These are phyloP conservation scores for Sparus aurata DNA, from an alignment of 2,797 vertebrate genomes.

Conservation along the genomic window DNA sequence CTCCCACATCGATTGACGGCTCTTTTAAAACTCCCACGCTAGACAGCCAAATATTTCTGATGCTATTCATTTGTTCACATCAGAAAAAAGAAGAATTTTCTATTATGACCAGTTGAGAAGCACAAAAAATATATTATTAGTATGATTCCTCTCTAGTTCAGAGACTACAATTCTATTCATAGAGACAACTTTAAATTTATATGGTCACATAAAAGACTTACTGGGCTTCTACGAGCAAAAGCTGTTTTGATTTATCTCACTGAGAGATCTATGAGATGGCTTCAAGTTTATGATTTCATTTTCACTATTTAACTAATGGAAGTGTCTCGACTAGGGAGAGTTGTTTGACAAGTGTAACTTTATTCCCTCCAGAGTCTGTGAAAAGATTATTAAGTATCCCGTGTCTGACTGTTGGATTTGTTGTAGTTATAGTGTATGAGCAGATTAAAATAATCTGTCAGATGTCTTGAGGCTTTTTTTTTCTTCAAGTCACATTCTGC, in stretches of 20 bases:
- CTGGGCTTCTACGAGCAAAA: constrained; percentile 11
- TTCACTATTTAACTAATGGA: constrained; percentile 62
- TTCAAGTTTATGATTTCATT: constrained; percentile 57
- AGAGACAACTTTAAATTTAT: constrained; percentile 7
- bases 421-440: constrained; percentile 57
- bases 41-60: not conserved
- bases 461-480: constrained; percentile 50
- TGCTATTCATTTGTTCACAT: constrained; percentile 1
- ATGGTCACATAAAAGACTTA: constrained; percentile 3
- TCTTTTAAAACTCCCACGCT: constrained; percentile 14
- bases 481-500: constrained; percentile 54
- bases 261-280: constrained; percentile 35
- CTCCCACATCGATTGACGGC: constrained; percentile 5
- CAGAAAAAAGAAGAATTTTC: not conserved
- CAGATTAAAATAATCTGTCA: constrained; percentile 77
- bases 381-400: constrained; percentile 62
- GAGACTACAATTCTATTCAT: not conserved
- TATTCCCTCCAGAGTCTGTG: constrained; percentile 51
- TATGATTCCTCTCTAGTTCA: not conserved
- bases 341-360: constrained; percentile 60
- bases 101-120: not conserved
- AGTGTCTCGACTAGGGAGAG: constrained; percentile 49
- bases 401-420: constrained; percentile 63
- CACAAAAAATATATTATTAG: not conserved
- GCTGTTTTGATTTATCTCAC: constrained; percentile 37